Evolutionary conservation across 2,888 invertebrate genomes (phyloP), one percentile per base, ranked within the genome.

Genomic region (Philereme transversata): DNA sequence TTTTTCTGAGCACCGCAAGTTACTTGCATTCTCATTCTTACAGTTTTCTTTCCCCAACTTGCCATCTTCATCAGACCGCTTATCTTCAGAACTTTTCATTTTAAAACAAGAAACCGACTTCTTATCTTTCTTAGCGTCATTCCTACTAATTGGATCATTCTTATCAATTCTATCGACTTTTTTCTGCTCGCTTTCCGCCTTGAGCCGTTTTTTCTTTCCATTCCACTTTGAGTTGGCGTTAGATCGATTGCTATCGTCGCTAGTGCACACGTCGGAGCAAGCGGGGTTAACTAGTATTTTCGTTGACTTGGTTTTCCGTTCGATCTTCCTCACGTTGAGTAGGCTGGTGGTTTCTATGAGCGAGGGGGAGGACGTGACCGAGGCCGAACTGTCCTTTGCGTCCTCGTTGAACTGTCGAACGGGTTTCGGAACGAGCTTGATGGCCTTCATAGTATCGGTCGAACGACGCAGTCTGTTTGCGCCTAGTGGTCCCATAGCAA

Each of bases 401-500:
- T 83, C 86, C 44, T 85, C 86, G 63, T 81, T 87, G 52, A 81
- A 76, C 53, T 78, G 79, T 50, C 81, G 82, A 61, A 81, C 78
- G 9, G 84, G 73, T 70, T 81, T 81, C 5, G 86, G 81, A 61
- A 86, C 71, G 49, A 88, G 72, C 70, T 86, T 86, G 43, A 88
- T 80, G 50, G 86, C 77, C 78, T 88, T 89, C 81, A 87, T 84
- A 44, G 81, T 75, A 59, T 87, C 83, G 52, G 83, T 66, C 64
- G 81, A 79, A 65, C 83, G 85, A 77, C 92, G 78, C 78, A 86
- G 72, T 87, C 87, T 86, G 82, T 84, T 81, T 75, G 90, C 78
- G 78, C 92, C 82, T 74, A 94, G 82, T 86, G 94, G 88, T 79
- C 93, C 91, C 93, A 92, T 89, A 79, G 93, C 79, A 80, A 93